Conservation (phyloP, 2,113 vertebrate genomes). For the Apaloderma vittatum region DNA sequence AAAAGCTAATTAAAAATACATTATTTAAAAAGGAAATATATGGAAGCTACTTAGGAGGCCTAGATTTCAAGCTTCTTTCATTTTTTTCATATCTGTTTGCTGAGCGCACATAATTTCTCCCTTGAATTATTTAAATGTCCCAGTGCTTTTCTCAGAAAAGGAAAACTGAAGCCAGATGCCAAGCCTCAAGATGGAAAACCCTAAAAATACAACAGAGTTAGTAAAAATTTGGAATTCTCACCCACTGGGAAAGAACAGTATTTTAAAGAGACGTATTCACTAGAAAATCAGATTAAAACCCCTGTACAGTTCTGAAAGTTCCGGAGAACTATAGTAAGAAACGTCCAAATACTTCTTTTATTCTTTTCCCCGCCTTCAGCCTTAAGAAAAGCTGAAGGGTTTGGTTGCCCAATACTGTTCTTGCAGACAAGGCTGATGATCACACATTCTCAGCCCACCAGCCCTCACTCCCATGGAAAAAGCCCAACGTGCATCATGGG, state of each 20-base stretch:
- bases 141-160: slow-evolving; percentile 34
- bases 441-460: neutral
- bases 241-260: neutral
- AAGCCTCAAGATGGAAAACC: neutral
- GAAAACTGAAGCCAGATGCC: slow-evolving; percentile 38
- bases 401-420: neutral
- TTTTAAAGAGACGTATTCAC: neutral
- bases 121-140: slow-evolving; percentile 62
- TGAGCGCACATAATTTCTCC: slow-evolving; percentile 13
- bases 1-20: slow-evolving; percentile 69
- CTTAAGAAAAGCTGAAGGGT: neutral
- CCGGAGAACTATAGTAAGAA: neutral
- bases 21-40: slow-evolving; percentile 46
- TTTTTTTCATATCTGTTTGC: slow-evolving; percentile 53
- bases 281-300: neutral
- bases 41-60: slow-evolving; percentile 29
- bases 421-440: neutral
- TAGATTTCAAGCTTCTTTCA: slow-evolving; percentile 46
- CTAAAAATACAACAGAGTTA: neutral
- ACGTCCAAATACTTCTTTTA: neutral
- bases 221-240: neutral
- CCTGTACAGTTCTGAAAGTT: neutral
- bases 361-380: neutral
- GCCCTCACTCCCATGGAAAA: fast-evolving
- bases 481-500: fast-evolving